These are phyloP conservation scores for Pogonomyrmex californicus DNA, from an alignment of 1,140 invertebrate genomes.

Conservation along the genomic window DNA sequence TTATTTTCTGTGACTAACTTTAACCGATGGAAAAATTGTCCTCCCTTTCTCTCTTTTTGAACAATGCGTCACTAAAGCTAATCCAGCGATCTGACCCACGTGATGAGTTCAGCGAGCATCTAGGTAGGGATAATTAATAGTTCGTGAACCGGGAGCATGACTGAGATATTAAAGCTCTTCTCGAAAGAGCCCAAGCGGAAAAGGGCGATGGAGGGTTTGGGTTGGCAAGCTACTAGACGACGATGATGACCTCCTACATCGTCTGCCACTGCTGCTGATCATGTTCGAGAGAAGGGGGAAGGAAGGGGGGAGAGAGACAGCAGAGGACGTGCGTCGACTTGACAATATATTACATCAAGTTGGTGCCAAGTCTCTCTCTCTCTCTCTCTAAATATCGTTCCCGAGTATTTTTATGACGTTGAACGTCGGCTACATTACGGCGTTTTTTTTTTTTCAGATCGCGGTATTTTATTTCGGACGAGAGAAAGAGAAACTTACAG, in stretches of 20 bases:
- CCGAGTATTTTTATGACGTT: slow-evolving; percentile 46
- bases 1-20: neutral
- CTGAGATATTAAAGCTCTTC: slow-evolving; percentile 58
- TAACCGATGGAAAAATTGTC: neutral
- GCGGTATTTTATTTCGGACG: slow-evolving; percentile 44
- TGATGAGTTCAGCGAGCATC: slow-evolving; percentile 32
- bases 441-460: slow-evolving; percentile 50
- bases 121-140: slow-evolving; percentile 58
- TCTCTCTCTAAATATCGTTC: slow-evolving; percentile 42
- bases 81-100: slow-evolving; percentile 52
- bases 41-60: slow-evolving; percentile 8
- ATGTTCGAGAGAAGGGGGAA: neutral
- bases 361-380: slow-evolving; percentile 45
- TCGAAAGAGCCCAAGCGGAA: slow-evolving; percentile 39
- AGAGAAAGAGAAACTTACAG: slow-evolving; percentile 3
- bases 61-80: slow-evolving; percentile 32
- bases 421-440: slow-evolving; percentile 33
- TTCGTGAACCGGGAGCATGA: slow-evolving; percentile 41
- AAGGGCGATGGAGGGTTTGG: slow-evolving; percentile 32
- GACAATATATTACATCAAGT: slow-evolving; percentile 57
- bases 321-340: slow-evolving; percentile 49
- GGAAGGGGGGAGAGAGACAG: neutral
- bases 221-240: slow-evolving; percentile 59
- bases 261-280: slow-evolving; percentile 19
- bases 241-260: slow-evolving; percentile 59